Evolutionary conservation across 2,113 vertebrate species (phyloP), one percentile per base, ranked within the genome.

Genomic region (Rhinoderma darwinii): DNA sequence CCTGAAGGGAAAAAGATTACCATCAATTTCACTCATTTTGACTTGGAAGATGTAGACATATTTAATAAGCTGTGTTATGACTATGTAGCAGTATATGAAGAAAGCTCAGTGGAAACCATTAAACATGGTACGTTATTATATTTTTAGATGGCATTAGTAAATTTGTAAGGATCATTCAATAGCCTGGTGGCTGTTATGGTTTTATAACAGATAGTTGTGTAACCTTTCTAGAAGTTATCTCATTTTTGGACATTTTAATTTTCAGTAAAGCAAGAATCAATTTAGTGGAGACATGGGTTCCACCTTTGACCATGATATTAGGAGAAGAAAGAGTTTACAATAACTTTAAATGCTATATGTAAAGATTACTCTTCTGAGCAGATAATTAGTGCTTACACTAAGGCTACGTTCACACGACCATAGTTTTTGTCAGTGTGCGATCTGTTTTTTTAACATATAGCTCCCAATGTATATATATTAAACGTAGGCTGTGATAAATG

Each of bases 1-100:
- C 93, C 93, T 5, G 9, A 63, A 0, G 90, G 91, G 0, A 89
- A 93, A 80, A 92, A 88, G 43, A 91, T 95, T 88, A 90, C 83
- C 0, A 80, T 95, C 75, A 91, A 66, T 0, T 96, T 96, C 90
- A 94, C 94, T 25, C 89, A 95, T 86, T 95, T 95, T 89, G 91
- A 94, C 88, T 59, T 95, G 0, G 92, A 96, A 86, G 88, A 88
- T 30, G 86, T 88, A 76, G 79, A 75, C 41, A 1, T 82, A 2
- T 6, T 32, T 15, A 59, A 8, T 27, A 72, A n/a, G 4, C 20
- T 3, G 25, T 87, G 86, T 75, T 87, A 82, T 63, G 86, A 87
- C 37, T 82, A 87, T 82, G 35, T 87, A 32, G 68, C 86, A 20
- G 66, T 41, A 47, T 87, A 82, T 75, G 86, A 87, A 76, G 86